Conservation (phyloP, 2,113 vertebrate species). For the Chauna torquata region DNA sequence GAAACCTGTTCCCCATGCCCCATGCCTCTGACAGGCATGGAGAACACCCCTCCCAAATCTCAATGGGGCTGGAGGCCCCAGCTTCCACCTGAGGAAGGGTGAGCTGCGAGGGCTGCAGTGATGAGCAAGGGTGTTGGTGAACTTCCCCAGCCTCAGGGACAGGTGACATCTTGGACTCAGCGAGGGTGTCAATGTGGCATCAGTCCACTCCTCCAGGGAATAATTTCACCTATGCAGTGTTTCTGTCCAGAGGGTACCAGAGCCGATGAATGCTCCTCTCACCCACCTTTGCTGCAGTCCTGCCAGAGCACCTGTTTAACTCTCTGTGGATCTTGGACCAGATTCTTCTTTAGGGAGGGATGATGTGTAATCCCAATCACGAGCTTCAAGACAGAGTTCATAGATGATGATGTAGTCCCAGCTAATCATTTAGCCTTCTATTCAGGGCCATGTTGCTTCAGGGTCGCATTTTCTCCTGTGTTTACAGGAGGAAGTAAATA, state of each 20-base stretch:
- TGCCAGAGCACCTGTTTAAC: not conserved
- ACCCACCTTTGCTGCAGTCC: not conserved
- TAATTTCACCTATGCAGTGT: not conserved
- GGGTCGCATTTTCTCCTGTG: not conserved
- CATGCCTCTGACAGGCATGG: not conserved
- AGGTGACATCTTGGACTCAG: fast-evolving
- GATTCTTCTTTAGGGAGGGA: not conserved
- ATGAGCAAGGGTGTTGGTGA: not conserved
- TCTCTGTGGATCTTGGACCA: not conserved
- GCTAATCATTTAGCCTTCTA: not conserved
- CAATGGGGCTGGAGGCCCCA: not conserved
- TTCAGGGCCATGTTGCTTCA: not conserved
- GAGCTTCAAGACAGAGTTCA: not conserved
- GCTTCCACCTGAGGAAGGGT: not conserved
- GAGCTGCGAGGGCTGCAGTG: not conserved
- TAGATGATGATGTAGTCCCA: not conserved
- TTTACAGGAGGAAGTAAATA: not conserved
- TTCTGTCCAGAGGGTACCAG: not conserved
- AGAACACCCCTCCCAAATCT: not conserved
- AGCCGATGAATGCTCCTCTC: not conserved
- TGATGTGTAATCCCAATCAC: not conserved
- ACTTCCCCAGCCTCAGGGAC: not conserved
- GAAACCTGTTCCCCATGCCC: not conserved
- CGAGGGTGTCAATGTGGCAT: not conserved
- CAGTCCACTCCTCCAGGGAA: not conserved